Conservation (phyloP, 2,113 vertebrate genomes). For the Phalacrocorax carbo region DNA sequence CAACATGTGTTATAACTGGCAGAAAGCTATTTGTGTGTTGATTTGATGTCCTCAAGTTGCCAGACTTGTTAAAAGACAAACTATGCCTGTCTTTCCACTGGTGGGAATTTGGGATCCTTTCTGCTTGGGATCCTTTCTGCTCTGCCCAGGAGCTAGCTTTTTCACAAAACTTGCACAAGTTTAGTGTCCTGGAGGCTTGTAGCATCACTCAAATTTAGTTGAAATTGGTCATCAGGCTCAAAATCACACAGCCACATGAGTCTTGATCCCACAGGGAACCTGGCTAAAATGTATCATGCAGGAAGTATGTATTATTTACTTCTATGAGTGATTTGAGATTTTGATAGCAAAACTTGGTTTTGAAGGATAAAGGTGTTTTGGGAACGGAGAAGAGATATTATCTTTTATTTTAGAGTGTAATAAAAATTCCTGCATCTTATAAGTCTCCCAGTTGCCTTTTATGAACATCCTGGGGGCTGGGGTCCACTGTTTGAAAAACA, state of each 20-base stretch:
- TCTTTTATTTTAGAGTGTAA: conserved; percentile 5
- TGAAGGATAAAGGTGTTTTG: not conserved
- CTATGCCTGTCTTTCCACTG: not conserved
- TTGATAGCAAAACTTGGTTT: not conserved
- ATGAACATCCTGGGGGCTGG: conserved; percentile 20
- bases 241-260: not conserved
- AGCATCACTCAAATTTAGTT: not conserved
- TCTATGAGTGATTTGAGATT: not conserved
- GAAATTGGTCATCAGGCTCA: not conserved
- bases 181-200: not conserved
- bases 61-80: not conserved
- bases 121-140: not conserved
- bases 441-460: conserved; percentile 17
- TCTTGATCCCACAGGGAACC: not conserved
- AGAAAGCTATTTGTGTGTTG: not conserved
- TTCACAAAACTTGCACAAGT: not conserved
- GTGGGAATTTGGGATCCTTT: not conserved
- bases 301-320: not conserved
- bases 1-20: not conserved
- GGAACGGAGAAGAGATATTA: not conserved
- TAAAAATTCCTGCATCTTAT: conserved; percentile 25
- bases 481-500: conserved; percentile 11
- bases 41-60: not conserved
- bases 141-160: not conserved
- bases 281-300: not conserved